Conservation (phyloP, 2,797 vertebrate species). For the Cossypha dichroa region DNA sequence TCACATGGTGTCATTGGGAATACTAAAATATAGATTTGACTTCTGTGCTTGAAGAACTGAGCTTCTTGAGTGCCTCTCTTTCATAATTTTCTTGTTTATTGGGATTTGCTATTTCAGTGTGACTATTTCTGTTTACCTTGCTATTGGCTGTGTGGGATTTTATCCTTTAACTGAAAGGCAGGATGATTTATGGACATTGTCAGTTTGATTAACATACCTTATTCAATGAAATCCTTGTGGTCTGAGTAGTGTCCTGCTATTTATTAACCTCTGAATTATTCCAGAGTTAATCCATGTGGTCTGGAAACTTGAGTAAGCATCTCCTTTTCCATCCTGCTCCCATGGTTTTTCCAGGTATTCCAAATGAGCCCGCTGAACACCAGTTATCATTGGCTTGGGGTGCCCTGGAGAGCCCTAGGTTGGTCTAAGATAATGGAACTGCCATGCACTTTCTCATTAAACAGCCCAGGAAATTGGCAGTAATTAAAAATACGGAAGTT, state of each 20-base stretch:
- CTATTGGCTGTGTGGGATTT: neutral
- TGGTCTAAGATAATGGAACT: neutral
- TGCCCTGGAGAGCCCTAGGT: neutral
- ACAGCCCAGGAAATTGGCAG: neutral
- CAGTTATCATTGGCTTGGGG: neutral
- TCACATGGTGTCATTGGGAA: neutral
- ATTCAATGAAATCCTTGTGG: neutral
- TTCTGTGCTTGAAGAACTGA: neutral
- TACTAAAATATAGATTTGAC: neutral
- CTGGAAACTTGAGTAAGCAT: neutral
- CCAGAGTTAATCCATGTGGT: neutral
- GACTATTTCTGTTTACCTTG: neutral
- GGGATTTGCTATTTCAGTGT: neutral
- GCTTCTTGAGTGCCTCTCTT: neutral
- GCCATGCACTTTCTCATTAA: neutral
- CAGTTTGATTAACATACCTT: neutral
- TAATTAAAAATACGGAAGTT: constrained; percentile 27
- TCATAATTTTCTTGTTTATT: neutral
- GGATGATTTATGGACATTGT: neutral
- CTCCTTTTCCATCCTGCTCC: neutral
- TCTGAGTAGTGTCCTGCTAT: neutral
- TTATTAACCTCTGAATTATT: neutral
- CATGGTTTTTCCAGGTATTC: neutral
- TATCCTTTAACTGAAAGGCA: neutral
- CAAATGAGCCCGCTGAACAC: neutral